phyloP scores from a whole-genome alignment of 2,797 vertebrate genomes.

The Sparus aurata region DNA sequence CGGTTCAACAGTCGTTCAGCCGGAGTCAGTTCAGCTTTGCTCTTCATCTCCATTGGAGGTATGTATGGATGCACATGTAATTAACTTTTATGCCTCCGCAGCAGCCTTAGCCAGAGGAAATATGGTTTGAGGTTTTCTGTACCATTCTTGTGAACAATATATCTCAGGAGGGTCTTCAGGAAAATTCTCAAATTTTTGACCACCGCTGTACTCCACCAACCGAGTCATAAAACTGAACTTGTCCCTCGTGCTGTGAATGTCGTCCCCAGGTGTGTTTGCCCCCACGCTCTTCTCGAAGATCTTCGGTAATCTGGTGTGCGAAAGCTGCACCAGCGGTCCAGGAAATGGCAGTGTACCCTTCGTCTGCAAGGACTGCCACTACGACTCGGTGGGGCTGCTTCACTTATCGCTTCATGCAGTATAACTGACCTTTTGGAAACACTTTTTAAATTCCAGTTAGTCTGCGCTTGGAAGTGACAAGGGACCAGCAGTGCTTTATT shows the following conservation, averaged over 20 bases:
- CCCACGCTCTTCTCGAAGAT: constrained; percentile 94
- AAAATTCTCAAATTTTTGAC: no score
- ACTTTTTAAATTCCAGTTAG: neutral
- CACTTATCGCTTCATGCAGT: neutral
- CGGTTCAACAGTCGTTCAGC: constrained; percentile 93
- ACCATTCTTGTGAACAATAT: no score
- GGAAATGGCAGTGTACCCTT: constrained; percentile 84
- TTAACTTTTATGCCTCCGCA: neutral
- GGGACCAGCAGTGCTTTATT: neutral
- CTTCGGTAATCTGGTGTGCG: constrained; percentile 90
- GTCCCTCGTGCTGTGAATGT: neutral
- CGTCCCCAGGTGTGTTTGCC: constrained; percentile 89
- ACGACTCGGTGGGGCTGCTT: constrained; percentile 84
- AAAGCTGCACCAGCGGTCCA: constrained; percentile 84
- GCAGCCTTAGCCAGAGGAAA: no score
- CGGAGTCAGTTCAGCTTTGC: constrained; percentile 90
- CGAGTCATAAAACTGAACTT: neutral
- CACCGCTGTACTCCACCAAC: no score
- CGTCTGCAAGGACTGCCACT: constrained; percentile 90
- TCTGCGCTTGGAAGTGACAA: neutral
- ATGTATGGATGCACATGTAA: constrained; percentile 12
- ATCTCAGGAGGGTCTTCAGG: no score
- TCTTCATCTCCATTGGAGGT: constrained; percentile 95
- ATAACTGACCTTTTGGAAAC: neutral
- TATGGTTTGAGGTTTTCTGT: no score